Percentiles rank a stretch among this genome's conserved stretches.
Evolutionary conservation across 2,797 vertebrate genomes (phyloP).

Genomic region (Etheostoma perlongum): DNA sequence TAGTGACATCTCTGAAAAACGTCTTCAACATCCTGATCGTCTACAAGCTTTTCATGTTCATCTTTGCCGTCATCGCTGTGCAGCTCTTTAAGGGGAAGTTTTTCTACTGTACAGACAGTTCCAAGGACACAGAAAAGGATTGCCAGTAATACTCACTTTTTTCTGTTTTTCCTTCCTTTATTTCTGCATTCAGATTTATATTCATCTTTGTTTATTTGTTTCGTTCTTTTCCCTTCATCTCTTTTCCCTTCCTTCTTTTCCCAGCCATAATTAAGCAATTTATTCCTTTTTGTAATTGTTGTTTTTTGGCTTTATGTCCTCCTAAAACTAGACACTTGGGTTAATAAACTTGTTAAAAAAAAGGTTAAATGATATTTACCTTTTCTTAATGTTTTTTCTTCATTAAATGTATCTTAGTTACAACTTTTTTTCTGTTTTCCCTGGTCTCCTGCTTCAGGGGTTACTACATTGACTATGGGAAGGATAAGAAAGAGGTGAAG

Average conservation of each 20-base stretch:
- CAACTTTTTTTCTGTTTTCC: not conserved
- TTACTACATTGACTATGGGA: conserved; percentile 95
- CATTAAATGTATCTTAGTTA: not conserved
- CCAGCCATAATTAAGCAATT: not conserved
- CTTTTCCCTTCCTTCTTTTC: not conserved
- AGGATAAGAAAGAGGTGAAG: conserved; percentile 96
- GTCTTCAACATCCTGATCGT: conserved; percentile 99
- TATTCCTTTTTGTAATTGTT: not conserved
- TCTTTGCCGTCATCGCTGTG: conserved; percentile 98
- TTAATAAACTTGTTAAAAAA: too few species aligned
- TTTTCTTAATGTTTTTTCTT: not conserved
- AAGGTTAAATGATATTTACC: not conserved
- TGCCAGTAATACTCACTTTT: conserved; percentile 89
- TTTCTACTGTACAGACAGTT: conserved; percentile 98
- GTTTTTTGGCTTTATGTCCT: not conserved
- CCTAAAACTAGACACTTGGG: not conserved
- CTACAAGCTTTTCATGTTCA: conserved; percentile 99
- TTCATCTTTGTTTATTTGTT: not conserved
- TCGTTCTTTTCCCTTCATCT: not conserved
- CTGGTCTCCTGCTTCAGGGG: conserved; percentile 83
- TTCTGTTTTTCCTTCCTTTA: not conserved
- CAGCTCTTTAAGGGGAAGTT: conserved; percentile 99
- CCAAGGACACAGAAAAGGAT: conserved; percentile 96
- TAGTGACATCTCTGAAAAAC: conserved; percentile 98
- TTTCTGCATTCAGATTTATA: not conserved